A percentile compares a stretch with the other conserved stretches of the same genome.
Conservation (phyloP, 2,888 invertebrate genomes). For the Xestia rhomboidea region DNA sequence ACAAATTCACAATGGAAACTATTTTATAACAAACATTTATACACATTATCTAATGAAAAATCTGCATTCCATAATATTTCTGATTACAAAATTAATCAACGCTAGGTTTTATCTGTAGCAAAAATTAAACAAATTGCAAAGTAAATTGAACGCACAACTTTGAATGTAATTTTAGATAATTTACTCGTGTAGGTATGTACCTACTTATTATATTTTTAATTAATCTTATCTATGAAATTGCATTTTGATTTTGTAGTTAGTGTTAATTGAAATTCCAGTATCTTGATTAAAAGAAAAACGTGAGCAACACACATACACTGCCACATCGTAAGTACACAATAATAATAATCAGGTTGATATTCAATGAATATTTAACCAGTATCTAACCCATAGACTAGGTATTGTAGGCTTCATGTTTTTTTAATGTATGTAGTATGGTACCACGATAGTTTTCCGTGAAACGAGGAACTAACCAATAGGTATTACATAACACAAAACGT, state of each 20-base stretch:
- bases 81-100: conserved; percentile 1
- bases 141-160: background rate
- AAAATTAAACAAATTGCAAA: background rate
- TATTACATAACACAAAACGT: conserved; percentile 26
- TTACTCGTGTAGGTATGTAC: background rate
- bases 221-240: conserved; percentile 2
- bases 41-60: background rate
- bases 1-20: background rate
- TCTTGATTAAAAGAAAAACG: conserved; percentile 28
- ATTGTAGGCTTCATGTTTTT: background rate
- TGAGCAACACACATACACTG: conserved; percentile 21
- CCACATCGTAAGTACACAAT: background rate
- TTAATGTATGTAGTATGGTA: background rate
- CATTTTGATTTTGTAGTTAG: background rate
- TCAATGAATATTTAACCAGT: background rate
- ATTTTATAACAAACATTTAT: background rate
- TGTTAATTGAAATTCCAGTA: conserved; percentile 9
- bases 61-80: background rate
- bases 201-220: background rate
- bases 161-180: background rate
- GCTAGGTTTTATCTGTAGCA: background rate
- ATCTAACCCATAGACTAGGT: background rate
- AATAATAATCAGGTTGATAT: background rate
- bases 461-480: conserved; percentile 11
- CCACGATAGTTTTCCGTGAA: conserved; percentile 9